Evolutionary conservation across 1,140 invertebrate genomes (phyloP), one percentile per base, ranked within the genome.

Genomic region (Neotoxoptera formosana): DNA sequence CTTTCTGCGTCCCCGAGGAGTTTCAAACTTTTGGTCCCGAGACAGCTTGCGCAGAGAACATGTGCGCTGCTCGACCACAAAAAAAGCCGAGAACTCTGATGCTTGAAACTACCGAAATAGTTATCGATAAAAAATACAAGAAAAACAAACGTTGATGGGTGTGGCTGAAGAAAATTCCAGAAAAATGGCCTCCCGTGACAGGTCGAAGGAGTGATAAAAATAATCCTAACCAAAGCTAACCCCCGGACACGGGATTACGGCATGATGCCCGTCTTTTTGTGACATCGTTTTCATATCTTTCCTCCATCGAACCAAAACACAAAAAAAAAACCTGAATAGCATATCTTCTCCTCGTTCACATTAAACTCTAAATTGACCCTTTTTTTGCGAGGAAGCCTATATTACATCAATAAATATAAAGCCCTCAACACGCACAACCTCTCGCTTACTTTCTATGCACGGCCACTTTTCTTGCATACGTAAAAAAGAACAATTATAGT

Each of bases 191-290:
- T 17, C 60, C 60, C 60, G 14, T 76, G 60, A 76, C 30, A 76
- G 30, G 14, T 48, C 7, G 45, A 25, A 51, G 17, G 14, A 51
- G 30, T 87, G 47, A 87, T 87, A 48, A 87, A 87, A 87, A 87
- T 87, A 87, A 87, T 87, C 47, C 45, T 87, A 6, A 7, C 45
- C 47, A 87, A 87, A 87, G 47, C 86, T 87, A n/a, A 87, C 45
- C 47, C n/a, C 45, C 45, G 47, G 17, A n/a, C 86, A 48, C 9
- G n/a, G 86, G 86, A 87, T 87, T 48, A 87, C 30, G 30, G 86
- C 4, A 76, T 6, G 86, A 20, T 17, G 86, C 45, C 14, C 86
- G 45, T 48, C 45, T 87, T 87, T 87, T 48, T 30, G 84, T 87
- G 45, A 87, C 86, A 48, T n/a, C 86, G 6, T 87, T 87, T 87